Base-by-base conservation (phyloP, 2,113 vertebrate genomes). In the Eurypyga helias region DNA sequence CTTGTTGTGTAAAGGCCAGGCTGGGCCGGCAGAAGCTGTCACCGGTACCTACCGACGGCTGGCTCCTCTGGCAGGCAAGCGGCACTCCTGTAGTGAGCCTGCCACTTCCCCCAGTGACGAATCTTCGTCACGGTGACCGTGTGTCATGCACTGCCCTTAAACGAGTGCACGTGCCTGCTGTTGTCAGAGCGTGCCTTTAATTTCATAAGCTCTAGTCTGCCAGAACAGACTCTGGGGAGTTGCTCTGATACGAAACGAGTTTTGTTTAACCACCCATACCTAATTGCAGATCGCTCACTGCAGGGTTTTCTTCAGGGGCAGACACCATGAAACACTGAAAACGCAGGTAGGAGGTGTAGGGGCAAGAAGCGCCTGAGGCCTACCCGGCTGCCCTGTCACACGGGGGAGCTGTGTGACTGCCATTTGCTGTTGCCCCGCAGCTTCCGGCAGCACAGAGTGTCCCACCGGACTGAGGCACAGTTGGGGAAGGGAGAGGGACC, bases 151-250 rank as follows among this genome's bases (percentile, higher is more conserved):
- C 28, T 48, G 69, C 64, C 64, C 69, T 70, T 29, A 6, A 76
- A 85, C 6, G 48, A 82, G 51, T 15, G 46, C 7, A 18, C 1
- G 19, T 12, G 73, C 34, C 49, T 9, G 1, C 49, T 0, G 1
- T 0, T 60, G 57, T 24, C 1, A 0, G 71, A 69, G 31, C 0
- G 0, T 0, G 1, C 7, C 61, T 45, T 58, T 73, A 41, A 9
- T 79, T 89, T 65, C 41, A 24, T 38, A 29, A 41, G 76, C 45
- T 70, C 41, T 7, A 1, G 14, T 45, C 45, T 93, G 70, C 69
- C 77, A 48, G 55, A 21, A 12, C 0, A 7, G 81, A 25, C 84
- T 57, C 73, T 3, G n/a, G 78, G 67, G 75, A 91, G n/a, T 2
- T 17, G 13, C 54, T 34, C 41, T 83, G 75, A 66, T 52, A 16